Evolutionary conservation across 2,113 vertebrate genomes (phyloP), one percentile per base, ranked within the genome.

Genomic region (Lagenorhynchus albirostris): DNA sequence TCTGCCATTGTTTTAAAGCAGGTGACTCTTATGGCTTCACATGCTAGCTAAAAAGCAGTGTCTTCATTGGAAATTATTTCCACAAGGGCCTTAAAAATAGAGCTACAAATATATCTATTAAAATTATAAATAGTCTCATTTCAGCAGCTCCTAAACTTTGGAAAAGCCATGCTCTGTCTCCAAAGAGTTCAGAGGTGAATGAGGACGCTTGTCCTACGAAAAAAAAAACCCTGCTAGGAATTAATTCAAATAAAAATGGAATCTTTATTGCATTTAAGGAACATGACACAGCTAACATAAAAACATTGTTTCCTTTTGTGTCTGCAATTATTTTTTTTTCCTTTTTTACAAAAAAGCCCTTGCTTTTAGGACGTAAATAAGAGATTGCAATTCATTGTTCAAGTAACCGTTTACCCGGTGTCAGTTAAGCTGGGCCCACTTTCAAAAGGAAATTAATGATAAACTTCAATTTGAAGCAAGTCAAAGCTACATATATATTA

Each of bases 401-500:
- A 77, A 65, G 50, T 62, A 82, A 79, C 65, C 14, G 29, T 58
- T 93, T 77, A 80, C 62, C 25, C 89, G n/a, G 31, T 79, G 5
- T 92, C 67, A 94, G 55, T 36, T 36, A 67, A 95, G 29, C 53
- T 13, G 15, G 21, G 12, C 68, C 10, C 23, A 26, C 17, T 53
- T 86, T 77, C 41, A 79, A 96, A 92, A 82, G 38, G 29, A 97
- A 87, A 91, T 97, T 93, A 97, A 87, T 87, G 53, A 86, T 44
- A 83, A 85, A 89, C 44, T 88, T 83, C n/a, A 81, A 87, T 82
- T 73, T 79, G n/a, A 93, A 38, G 29, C 20, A 93, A 86, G 58
- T 68, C 36, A 53, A 86, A 89, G 36, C 58, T 91, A 91, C 58
- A 81, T 87, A 92, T 77, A 65, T 58, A 96, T 96, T 95, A 88